A percentile compares a stretch with the other conserved stretches of the same genome.
These are phyloP conservation scores for Drosophila bifasciata DNA, from an alignment of 1,140 invertebrate species.

Conservation along the genomic window DNA sequence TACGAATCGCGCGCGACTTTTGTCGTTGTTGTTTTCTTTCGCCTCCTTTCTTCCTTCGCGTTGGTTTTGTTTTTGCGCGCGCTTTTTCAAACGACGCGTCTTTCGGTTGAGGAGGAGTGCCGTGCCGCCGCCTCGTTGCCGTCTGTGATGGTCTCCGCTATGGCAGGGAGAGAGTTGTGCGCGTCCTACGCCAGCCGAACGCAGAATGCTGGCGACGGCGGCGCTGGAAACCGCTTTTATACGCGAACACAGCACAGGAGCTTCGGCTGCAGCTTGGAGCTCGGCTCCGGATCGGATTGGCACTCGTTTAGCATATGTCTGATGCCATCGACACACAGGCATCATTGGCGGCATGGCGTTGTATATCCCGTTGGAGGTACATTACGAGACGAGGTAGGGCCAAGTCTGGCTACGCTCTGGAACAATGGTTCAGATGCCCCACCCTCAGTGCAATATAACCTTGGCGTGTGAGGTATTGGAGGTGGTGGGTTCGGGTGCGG, in stretches of 20 bases:
- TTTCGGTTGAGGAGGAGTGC: neutral
- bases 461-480: no score
- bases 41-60: slow-evolving; percentile 7
- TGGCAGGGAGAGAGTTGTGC: slow-evolving; percentile 22
- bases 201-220: slow-evolving; percentile 63
- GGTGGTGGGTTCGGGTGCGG: neutral
- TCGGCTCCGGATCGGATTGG: slow-evolving; percentile 35
- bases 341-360: slow-evolving; percentile 32
- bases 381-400: no score
- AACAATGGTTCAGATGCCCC: neutral
- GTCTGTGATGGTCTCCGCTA: no score
- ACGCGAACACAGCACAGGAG: slow-evolving; percentile 14
- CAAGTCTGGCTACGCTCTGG: no score
- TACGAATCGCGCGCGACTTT: slow-evolving; percentile 64
- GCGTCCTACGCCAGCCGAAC: slow-evolving; percentile 68
- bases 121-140: no score
- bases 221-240: slow-evolving; percentile 60
- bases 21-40: slow-evolving; percentile 32
- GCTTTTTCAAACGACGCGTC: slow-evolving; percentile 60
- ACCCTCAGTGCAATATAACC: neutral
- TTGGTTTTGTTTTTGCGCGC: slow-evolving; percentile 66
- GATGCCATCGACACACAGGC: slow-evolving; percentile 54
- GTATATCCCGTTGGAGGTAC: neutral
- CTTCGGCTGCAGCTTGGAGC: slow-evolving; percentile 8
- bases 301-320: slow-evolving; percentile 75